A percentile compares a stretch with the other conserved stretches of the same genome.
Conservation (phyloP, 2,113 vertebrate genomes). For the Sakesphorus luctuosus region DNA sequence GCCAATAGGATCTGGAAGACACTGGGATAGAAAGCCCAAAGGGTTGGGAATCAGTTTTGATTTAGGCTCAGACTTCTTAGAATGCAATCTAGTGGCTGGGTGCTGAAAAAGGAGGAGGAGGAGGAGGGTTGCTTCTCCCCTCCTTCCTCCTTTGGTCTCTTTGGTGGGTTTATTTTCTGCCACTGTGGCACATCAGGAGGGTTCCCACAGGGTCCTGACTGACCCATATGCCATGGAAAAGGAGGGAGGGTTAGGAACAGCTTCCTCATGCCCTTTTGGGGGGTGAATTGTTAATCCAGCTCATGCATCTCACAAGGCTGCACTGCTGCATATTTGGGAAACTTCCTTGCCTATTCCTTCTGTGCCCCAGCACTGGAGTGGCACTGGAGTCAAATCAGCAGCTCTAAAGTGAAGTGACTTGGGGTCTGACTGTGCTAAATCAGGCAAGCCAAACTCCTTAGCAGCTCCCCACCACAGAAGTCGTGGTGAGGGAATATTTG, state of each 20-base stretch:
- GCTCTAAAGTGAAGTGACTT: neutral
- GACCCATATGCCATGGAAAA: neutral
- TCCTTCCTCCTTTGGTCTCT: neutral
- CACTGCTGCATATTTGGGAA: neutral
- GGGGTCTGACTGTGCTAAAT: neutral
- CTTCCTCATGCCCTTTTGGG: neutral
- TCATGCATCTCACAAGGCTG: neutral
- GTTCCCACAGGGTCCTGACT: neutral
- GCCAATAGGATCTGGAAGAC: neutral
- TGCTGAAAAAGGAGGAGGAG: neutral
- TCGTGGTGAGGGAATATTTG: neutral
- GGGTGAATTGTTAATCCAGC: neutral
- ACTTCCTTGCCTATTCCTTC: neutral
- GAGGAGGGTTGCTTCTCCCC: neutral
- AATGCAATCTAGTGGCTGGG: fast-evolving
- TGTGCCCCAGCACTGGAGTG: neutral
- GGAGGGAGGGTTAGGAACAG: neutral
- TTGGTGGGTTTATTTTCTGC: neutral
- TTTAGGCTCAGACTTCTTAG: neutral
- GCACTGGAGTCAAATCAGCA: neutral
- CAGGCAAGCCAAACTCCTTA: neutral
- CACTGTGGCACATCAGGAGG: neutral
- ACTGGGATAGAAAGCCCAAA: neutral
- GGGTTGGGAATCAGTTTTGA: neutral
- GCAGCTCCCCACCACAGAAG: neutral